Percentiles rank a stretch among this genome's conserved stretches.
Evolutionary conservation across 2,797 vertebrate genomes (phyloP).

Genomic region (Galago senegalensis): DNA sequence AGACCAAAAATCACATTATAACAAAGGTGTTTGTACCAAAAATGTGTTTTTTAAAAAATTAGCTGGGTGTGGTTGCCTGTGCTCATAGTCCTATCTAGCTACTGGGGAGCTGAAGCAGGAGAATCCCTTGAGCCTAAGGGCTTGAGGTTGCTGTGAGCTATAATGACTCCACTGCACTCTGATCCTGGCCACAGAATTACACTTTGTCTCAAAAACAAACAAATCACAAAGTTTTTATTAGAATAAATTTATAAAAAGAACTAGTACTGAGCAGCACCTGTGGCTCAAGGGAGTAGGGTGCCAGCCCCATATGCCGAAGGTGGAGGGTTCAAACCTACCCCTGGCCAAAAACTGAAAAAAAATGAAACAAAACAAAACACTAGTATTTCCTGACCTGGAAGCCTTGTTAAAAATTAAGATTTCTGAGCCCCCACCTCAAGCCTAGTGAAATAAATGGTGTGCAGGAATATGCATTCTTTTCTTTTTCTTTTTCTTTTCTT

Average conservation of each 20-base stretch:
- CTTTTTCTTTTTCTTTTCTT: no score
- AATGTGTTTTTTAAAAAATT: neutral
- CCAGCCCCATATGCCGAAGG: no score
- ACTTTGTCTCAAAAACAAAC: neutral
- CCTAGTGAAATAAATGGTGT: neutral
- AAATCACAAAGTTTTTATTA: constrained; percentile 36
- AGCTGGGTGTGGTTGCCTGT: neutral
- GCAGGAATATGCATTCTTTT: neutral
- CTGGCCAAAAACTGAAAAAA: no score
- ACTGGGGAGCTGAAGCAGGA: neutral
- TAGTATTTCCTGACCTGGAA: neutral
- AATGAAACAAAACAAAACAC: neutral
- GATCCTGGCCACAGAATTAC: neutral
- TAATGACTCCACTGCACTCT: neutral
- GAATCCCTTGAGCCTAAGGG: neutral
- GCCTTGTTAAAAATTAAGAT: neutral
- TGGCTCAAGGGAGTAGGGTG: no score
- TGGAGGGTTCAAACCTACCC: no score
- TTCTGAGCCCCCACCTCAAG: neutral
- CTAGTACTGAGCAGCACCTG: neutral
- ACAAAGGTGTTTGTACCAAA: no score
- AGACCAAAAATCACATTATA: no score
- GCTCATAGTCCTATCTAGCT: neutral
- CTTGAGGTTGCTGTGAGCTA: neutral
- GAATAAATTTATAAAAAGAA: constrained; percentile 56